Base-by-base conservation (phyloP, 2,113 vertebrate genomes). In the Apteryx mantelli region DNA sequence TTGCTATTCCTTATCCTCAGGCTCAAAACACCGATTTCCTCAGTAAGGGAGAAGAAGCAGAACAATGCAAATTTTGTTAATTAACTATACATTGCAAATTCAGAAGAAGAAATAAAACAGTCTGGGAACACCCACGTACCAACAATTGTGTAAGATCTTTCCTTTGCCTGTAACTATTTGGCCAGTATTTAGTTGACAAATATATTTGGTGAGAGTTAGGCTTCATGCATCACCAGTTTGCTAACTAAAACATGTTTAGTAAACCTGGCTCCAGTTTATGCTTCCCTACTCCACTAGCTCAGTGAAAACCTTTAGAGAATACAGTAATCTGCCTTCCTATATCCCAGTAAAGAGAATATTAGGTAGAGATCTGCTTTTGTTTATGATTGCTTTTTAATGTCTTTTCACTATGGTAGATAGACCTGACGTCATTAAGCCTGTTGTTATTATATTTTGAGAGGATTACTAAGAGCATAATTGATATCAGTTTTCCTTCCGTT, bases 311-410 rank as follows among this genome's bases (percentile, higher is more conserved):
- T 42, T 32, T 22, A 22, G 75, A 95, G 32, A 50, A 71, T 61
- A 69, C 61, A 82, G 8, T 50, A 86, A 86, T 77, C 87, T 88
- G 66, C 87, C 71, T 63, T 61, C 20, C 36, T 32, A 5, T 26
- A 86, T 74, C 8, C 2, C 34, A 46, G 3, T 8, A 63, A 95
- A 6, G 40, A 87, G 83, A 88, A 73, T 55, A 84, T 91, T 92
- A 86, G 55, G 86, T 86, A 80, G 89, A 89, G 94, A 91, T 94
- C 93, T 95, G 89, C 44, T 93, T 89, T 88, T 53, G 75, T 86
- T 83, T 73, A 48, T 89, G 89, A 96, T 95, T 94, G 84, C 68
- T 96, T 96, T 91, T 97, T 95, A 94, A 95, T 95, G 89, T 83
- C 66, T 95, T 88, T 95, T 91, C 89, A 46, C 89, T 34, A 9